Percentiles rank a stretch among this genome's conserved stretches.
Conservation (phyloP, 2,797 vertebrate species). For the Rhinoraja longicauda region DNA sequence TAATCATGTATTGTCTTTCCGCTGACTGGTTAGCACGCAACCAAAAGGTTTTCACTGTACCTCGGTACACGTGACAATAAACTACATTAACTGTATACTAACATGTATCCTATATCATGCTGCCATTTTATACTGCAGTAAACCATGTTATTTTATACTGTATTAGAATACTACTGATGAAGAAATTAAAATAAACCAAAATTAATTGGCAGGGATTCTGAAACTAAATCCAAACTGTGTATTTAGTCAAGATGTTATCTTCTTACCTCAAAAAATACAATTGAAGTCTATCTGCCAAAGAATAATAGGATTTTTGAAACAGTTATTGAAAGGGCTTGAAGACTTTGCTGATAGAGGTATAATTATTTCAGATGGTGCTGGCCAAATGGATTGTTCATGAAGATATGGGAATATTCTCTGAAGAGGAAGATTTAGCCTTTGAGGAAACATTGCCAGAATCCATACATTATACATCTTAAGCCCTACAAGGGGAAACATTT, state of each 20-base stretch:
- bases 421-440: conserved; percentile 24
- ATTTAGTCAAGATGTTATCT: not conserved
- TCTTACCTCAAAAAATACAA: not conserved
- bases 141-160: not conserved
- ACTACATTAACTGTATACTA: no score
- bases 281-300: not conserved
- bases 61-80: no score
- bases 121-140: no score
- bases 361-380: not conserved
- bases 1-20: no score
- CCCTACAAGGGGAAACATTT: conserved; percentile 28
- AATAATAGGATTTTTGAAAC: not conserved
- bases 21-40: no score
- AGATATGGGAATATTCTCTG: conserved; percentile 3
- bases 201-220: not conserved
- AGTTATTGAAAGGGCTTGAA: not conserved
- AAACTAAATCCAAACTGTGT: not conserved
- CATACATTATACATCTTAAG: conserved; percentile 30
- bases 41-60: no score
- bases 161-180: not conserved
- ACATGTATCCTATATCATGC: no score
- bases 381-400: not conserved
- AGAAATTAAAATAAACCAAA: not conserved
- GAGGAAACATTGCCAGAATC: conserved; percentile 14
- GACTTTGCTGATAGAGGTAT: conserved; percentile 19